A percentile compares a stretch with the other conserved stretches of the same genome.
Conservation (phyloP, 1,140 invertebrate species). For the Drosophila equinoxialis region DNA sequence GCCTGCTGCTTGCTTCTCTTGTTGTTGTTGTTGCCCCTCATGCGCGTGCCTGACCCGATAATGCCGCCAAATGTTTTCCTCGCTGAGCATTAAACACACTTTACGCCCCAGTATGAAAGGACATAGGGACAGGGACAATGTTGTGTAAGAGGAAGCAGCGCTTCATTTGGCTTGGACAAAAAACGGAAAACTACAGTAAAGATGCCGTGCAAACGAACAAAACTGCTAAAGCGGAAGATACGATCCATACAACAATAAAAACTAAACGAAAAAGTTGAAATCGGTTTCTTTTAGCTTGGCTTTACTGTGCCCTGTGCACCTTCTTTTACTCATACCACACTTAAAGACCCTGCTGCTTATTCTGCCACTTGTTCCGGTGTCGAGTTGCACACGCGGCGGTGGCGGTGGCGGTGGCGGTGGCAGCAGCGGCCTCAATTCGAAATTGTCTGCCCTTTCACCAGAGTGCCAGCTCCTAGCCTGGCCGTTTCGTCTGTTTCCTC, state of each 20-base stretch:
- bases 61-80: conserved; percentile 50
- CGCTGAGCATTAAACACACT: conserved; percentile 45
- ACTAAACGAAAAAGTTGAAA: too few species aligned
- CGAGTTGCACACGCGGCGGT: conserved; percentile 65
- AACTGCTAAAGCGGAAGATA: too few species aligned
- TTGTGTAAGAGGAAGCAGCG: conserved; percentile 23
- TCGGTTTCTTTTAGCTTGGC: background rate
- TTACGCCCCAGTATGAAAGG: conserved; percentile 1
- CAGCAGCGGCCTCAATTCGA: conserved; percentile 32
- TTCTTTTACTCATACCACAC: background rate
- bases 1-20: conserved; percentile 16
- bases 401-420: conserved; percentile 23
- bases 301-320: background rate
- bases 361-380: conserved; percentile 78
- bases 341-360: conserved; percentile 19
- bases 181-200: background rate
- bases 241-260: background rate
- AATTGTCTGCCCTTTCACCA: conserved; percentile 21
- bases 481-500: conserved; percentile 19
- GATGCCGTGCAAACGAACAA: background rate
- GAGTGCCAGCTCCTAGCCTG: conserved; percentile 14
- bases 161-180: conserved; percentile 21
- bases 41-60: conserved; percentile 47
- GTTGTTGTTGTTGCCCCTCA: conserved; percentile 34
- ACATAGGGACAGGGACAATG: background rate